These are phyloP conservation scores for Proisotoma minuta DNA, from an alignment of 2,888 invertebrate genomes.

Conservation along the genomic window DNA sequence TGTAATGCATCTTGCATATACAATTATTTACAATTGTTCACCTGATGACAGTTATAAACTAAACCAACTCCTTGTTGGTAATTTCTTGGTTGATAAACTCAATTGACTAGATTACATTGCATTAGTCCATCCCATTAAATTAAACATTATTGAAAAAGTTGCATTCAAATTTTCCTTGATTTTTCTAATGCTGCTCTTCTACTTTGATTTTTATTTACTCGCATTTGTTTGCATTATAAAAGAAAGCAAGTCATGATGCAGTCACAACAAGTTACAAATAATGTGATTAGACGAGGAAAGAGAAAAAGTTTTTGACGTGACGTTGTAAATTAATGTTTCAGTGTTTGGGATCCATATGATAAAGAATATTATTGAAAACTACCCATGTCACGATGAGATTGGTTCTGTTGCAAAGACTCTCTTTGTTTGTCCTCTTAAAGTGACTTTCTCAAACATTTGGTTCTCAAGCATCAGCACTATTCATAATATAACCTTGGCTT, in stretches of 20 bases:
- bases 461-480: too few relatives aligned
- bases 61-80: neutral
- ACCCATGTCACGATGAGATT: too few relatives aligned
- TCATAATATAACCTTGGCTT: too few relatives aligned
- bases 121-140: conserved; percentile 5
- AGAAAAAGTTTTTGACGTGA: conserved; percentile 40
- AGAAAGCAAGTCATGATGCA: conserved; percentile 10
- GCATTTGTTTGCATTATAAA: conserved; percentile 10
- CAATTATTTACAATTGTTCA: conserved; percentile 8
- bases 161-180: neutral
- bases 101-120: neutral
- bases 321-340: conserved; percentile 40
- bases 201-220: conserved; percentile 8
- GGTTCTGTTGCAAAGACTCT: too few relatives aligned
- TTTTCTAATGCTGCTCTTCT: neutral
- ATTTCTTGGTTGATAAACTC: neutral
- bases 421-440: too few relatives aligned
- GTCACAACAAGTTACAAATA: neutral
- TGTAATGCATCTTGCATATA: conserved; percentile 9
- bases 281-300: conserved; percentile 21
- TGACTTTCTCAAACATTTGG: too few relatives aligned
- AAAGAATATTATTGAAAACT: too few relatives aligned
- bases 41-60: conserved; percentile 5
- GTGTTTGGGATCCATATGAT: conserved; percentile 14
- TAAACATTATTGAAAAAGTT: conserved; percentile 2